These are phyloP conservation scores for Bubalus kerabau DNA, from an alignment of 2,113 vertebrate species.

Conservation along the genomic window DNA sequence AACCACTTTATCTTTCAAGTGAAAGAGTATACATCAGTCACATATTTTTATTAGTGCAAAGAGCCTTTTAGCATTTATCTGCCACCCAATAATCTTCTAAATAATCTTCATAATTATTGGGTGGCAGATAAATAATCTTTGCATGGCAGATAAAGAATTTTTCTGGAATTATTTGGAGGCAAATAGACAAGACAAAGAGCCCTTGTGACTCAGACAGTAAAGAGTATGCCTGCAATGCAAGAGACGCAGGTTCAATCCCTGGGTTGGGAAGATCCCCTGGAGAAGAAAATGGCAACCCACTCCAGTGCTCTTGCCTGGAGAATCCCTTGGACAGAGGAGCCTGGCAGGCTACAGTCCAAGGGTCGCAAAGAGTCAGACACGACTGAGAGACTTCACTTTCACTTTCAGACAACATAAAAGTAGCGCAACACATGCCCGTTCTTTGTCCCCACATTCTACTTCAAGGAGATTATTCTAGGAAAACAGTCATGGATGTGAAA, in stretches of 20 bases:
- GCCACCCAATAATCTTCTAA: background rate
- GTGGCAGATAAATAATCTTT: background rate
- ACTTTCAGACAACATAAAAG: background rate
- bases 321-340: background rate
- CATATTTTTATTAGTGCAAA: background rate
- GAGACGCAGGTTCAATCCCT: background rate
- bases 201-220: background rate
- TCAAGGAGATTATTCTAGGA: background rate
- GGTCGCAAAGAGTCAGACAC: background rate
- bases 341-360: background rate
- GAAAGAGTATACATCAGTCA: background rate
- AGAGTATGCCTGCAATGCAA: background rate
- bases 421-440: background rate
- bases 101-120: background rate
- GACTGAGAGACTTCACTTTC: background rate
- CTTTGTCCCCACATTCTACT: background rate
- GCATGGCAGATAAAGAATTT: background rate
- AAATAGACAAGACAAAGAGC: background rate
- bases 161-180: background rate
- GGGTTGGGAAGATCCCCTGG: background rate
- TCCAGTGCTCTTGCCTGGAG: background rate
- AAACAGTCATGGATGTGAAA: background rate
- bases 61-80: background rate
- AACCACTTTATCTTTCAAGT: background rate
- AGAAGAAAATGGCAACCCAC: background rate